Conservation (phyloP, 2,113 vertebrate species). For the Phoxinus phoxinus region DNA sequence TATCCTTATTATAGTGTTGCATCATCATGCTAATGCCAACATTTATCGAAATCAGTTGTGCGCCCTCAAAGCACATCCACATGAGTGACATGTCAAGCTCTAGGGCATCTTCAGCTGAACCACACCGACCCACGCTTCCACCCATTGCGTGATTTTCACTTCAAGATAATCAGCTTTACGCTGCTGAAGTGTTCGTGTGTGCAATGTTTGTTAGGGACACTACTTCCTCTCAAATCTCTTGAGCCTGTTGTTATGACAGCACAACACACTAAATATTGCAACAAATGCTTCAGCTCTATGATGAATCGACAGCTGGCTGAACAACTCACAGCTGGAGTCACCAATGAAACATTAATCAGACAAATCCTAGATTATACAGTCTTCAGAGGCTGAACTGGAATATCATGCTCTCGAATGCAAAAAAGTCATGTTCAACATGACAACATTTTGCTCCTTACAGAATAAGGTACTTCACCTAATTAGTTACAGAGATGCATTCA, state of each 20-base stretch:
- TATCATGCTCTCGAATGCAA: not conserved
- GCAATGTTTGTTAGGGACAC: not conserved
- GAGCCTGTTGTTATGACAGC: not conserved
- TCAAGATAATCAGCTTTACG: not conserved
- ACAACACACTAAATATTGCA: not conserved
- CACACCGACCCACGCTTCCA: not conserved
- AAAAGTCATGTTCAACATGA: not conserved
- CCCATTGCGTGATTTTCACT: not conserved
- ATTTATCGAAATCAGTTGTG: not conserved
- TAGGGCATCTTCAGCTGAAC: not conserved
- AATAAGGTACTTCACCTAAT: not conserved
- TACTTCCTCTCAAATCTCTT: not conserved
- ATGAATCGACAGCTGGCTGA: not conserved
- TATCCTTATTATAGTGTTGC: not conserved
- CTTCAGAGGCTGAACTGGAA: not conserved
- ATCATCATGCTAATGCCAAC: not conserved
- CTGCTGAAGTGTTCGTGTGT: not conserved
- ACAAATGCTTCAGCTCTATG: not conserved
- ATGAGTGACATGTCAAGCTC: not conserved
- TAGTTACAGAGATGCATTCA: not conserved
- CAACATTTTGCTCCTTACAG: not conserved
- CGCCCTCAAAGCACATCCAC: not conserved
- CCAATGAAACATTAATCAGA: constrained; percentile 19
- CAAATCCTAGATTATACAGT: not conserved
- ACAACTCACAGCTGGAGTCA: not conserved